Base-by-base conservation (phyloP, 2,797 vertebrate genomes). In the Lacerta viridis region DNA sequence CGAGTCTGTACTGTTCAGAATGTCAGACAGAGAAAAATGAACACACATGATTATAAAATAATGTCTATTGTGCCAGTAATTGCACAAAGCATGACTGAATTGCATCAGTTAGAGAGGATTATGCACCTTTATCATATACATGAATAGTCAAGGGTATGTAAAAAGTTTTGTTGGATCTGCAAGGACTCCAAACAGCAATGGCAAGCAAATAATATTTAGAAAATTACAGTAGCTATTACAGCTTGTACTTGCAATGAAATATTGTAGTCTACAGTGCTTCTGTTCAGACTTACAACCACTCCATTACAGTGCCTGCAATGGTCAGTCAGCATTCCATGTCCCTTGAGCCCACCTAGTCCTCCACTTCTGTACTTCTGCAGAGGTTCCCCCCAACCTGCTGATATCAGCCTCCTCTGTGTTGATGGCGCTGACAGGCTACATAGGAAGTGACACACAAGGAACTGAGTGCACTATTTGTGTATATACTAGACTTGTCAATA, bases 161-260 rank as follows among this genome's bases (percentile, higher is more conserved):
- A 50, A 50, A 50, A 10, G 46, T 50, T 50, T 50, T 50, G 84
- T 79, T 92, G 80, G 77, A 39, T 85, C 88, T 84, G 46, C 1
- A 64, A 86, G 82, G 27, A 33, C 83, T 93, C 94, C 89, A 87
- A 88, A 88, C 36, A 87, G 75, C 7, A 36, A 59, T 83, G 41
- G n/a, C 83, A 90, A 88, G 86, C 55, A 90, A 92, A 92, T 88
- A 82, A 91, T 55, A 74, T 85, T 92, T 84, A 77, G 84, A 88
- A 91, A 77, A 39, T 90, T 92, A 55, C 50, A 55, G 50, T 55
- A 93, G 93, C 77, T 43, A 77, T 82, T 0, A 69, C 15, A n/a
- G 20, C 7, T 59, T 36, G n/a, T n/a, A 36, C 43, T 18, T 20
- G 55, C 33, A 55, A 61, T 29, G 18, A 36, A 18, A 23, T 33